These are phyloP conservation scores for Cylas formicarius DNA, from an alignment of 1,140 invertebrate species.

Conservation along the genomic window DNA sequence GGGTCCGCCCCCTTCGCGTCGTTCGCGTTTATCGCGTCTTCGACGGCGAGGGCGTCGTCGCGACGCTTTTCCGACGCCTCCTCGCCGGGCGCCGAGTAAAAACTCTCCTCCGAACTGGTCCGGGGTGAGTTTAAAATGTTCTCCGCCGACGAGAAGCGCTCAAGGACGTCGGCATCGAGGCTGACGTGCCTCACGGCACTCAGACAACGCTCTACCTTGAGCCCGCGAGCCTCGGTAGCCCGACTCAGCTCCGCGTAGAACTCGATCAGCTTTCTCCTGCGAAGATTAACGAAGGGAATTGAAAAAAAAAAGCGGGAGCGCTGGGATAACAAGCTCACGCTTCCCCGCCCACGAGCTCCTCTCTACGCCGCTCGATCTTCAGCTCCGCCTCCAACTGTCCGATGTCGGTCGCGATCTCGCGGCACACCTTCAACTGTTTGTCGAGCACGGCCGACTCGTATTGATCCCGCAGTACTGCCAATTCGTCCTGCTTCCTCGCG, in stretches of 20 bases:
- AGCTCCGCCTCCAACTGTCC: slow-evolving; percentile 25
- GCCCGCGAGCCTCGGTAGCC: slow-evolving; percentile 22
- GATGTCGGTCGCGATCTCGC: slow-evolving; percentile 30
- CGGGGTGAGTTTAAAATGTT: too few species aligned
- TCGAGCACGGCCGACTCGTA: slow-evolving; percentile 30
- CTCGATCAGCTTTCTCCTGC: slow-evolving; percentile 26
- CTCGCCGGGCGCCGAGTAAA: slow-evolving; percentile 23
- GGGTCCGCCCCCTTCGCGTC: slow-evolving; percentile 4
- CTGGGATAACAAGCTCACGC: slow-evolving; percentile 30
- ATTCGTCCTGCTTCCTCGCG: slow-evolving; percentile 29
- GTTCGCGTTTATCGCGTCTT: slow-evolving; percentile 32
- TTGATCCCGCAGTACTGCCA: slow-evolving; percentile 30
- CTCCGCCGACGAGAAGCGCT: too few species aligned
- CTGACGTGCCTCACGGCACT: too few species aligned
- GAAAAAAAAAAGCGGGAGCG: background rate
- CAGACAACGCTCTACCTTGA: too few species aligned
- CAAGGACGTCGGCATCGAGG: too few species aligned
- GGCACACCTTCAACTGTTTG: slow-evolving; percentile 28
- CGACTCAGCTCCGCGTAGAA: slow-evolving; percentile 32
- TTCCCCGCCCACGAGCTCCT: slow-evolving; percentile 33
- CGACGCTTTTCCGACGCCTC: slow-evolving; percentile 12
- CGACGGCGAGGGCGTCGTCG: too few species aligned
- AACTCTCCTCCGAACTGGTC: slow-evolving; percentile 26
- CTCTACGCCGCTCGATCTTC: slow-evolving; percentile 25
- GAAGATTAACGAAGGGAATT: background rate